Conservation (phyloP, 2,888 invertebrate species). For the Cantharis lateralis region DNA sequence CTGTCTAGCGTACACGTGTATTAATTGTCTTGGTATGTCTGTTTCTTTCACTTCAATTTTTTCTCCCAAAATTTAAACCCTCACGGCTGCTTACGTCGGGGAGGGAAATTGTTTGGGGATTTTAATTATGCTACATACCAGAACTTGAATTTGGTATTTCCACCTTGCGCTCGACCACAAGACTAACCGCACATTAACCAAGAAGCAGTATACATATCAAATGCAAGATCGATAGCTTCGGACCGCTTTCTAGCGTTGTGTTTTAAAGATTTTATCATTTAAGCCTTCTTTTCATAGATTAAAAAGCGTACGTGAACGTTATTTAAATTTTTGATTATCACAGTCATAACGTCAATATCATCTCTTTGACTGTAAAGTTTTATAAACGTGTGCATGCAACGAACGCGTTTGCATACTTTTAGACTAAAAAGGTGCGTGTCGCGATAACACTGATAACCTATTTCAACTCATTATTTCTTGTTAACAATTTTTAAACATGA, state of each 20-base stretch:
- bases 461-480: conserved; percentile 14
- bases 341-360: background rate
- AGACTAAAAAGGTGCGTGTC: conserved; percentile 17
- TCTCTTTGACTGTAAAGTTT: background rate
- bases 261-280: background rate
- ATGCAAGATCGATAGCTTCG: background rate
- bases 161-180: too few relatives aligned
- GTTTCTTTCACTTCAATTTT: too few relatives aligned
- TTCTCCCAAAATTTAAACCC: too few relatives aligned
- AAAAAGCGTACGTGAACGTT: background rate
- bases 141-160: too few relatives aligned
- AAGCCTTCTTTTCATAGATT: background rate
- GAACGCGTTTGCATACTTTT: conserved; percentile 20
- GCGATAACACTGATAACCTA: conserved; percentile 12
- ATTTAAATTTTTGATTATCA: background rate
- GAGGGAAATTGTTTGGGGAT: too few relatives aligned
- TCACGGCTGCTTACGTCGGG: too few relatives aligned
- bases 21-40: background rate
- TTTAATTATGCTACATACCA: too few relatives aligned
- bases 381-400: conserved; percentile 14
- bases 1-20: background rate
- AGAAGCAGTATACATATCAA: background rate
- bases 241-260: background rate
- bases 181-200: too few relatives aligned
- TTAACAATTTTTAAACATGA: conserved; percentile 3